Base-by-base conservation (phyloP, 1,140 invertebrate genomes). In the Dysdera silvatica region DNA sequence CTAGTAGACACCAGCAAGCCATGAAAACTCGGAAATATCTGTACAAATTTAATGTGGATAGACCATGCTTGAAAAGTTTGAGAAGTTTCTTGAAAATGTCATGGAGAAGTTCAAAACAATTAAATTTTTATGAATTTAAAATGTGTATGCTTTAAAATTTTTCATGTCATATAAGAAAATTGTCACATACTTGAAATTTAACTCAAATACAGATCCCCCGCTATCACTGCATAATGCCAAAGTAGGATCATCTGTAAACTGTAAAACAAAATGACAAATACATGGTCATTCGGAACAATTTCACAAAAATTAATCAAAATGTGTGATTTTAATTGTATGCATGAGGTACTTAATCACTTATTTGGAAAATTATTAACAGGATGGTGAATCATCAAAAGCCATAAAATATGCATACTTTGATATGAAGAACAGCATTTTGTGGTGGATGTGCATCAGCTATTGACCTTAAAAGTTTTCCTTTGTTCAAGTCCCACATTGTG, bases 181-280 rank as follows among this genome's bases (percentile, higher is more conserved):
- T 28, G 18, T 48, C 8, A 63, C 65, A 37, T 66, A 65, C 41
- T 89, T 92, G 71, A 97, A 94, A 71, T 84, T 88, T 14, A 98
- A 79, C 70, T 97, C 87, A 83, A 95, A 98, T 3, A 98, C 94
- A n/a, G 91, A 96, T 2, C 95, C 95, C 16, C 94, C 93, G 61
- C 90, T 95, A 75, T 99, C 95, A 23, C 90, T 87, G 49, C 91
- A 89, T 16, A 97, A 76, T 6, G 89, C 89, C 51, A 91, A 73
- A 5, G 84, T 84, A 31, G 83, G 81, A 64, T 81, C 82, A 77
- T 88, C 86, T 74, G 86, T 87, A 72, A 87, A 89, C 84, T 85
- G 69, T 35, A 76, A 67, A 56, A 57, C 67, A 40, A 48, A 66
- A 65, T 41, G 47, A 33, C 24, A 49, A 68, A 56, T 41, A 14